Evolutionary conservation across 2,113 vertebrate species (phyloP), one percentile per base, ranked within the genome.

Genomic region (Zosterops pallidus): DNA sequence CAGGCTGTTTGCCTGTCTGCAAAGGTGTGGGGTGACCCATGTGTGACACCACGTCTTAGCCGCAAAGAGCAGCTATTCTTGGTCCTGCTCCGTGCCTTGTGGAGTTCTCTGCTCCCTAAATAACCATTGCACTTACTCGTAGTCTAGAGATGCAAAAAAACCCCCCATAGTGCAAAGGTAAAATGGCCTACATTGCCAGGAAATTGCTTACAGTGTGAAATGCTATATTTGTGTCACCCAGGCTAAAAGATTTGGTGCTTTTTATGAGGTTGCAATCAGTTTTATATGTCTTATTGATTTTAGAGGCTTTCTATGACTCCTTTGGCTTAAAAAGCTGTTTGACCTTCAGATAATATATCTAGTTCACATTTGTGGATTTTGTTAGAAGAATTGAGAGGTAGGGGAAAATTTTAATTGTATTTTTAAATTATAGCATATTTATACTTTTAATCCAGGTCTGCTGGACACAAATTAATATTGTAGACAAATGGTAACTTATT

Each of bases 281-380:
- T 92, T 86, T 77, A 26, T 80, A 13, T 39, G 9, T 92, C 57
- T 69, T 83, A 90, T 3, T 90, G 86, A 88, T 95, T 95, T 92
- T 80, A 20, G n/a, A 68, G 75, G n/a, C 28, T 25, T 68, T 64
- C 29, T 72, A 5, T 83, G 46, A 52, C 57, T 64, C 60, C 47
- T 13, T 82, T 90, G 80, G 37, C 76, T 86, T 90, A 65, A 80
- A 88, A 88, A 80, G 68, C 24, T 56, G 22, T 62, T 83, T 77
- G 63, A 90, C 55, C 76, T 72, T 92, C 55, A 72, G 24, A 33
- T 85, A 26, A 21, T 55, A 2, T 47, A 21, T 44, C 41, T 65
- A 31, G 44, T 60, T 76, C n/a, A 57, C 22, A 69, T 65, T 57
- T 50, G 17, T 70, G 39, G n/a, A 31, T 90, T 96, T 46, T 69